Evolutionary conservation across 2,888 invertebrate species (phyloP), one percentile per base, ranked within the genome.

Genomic region (Dasysyrphus albostriatus): DNA sequence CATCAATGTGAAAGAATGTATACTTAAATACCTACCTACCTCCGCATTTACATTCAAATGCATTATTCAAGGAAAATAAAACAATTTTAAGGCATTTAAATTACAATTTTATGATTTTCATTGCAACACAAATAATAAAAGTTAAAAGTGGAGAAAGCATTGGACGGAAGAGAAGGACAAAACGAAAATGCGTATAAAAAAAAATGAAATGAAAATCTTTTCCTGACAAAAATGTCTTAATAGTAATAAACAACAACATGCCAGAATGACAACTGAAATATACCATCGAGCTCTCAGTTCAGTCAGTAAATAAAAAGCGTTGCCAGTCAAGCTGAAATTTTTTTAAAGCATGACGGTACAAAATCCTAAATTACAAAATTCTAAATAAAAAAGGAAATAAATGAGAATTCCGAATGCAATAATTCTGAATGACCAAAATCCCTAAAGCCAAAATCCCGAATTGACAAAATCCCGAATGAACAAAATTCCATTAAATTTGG

Each of bases 81-180:
- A 69, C 69, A 85, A 77, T 82, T 82, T 85, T 44, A 69, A 82
- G 73, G 76, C 70, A 78, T 74, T 85, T 85, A 85, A 85, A 82
- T 85, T 85, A 74, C 82, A 85, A 70, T 85, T 85, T 78, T 70
- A 82, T 70, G 73, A 82, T 78, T 85, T 85, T 74, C 74, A 85
- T 74, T 85, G 77, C 77, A 82, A 74, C 77, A 70, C 58, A 54
- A 81, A 65, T 73, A 81, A 69, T 58, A 73, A 85, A 77, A 59
- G 59, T 74, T 42, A 44, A 63, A 58, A 61, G 39, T 42, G 42
- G 14, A 76, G 44, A 34, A 8, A 12, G 19, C 19, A n/a, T n/a
- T n/a, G n/a, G 32, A 10, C 24, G 42, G 59, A 24, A 75, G 47
- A 58, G 16, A 14, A 42, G 2, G 9, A 32, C 61, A 51, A 32